Base-by-base conservation (phyloP, 1,140 invertebrate species). In the Laodelphax striatellus region DNA sequence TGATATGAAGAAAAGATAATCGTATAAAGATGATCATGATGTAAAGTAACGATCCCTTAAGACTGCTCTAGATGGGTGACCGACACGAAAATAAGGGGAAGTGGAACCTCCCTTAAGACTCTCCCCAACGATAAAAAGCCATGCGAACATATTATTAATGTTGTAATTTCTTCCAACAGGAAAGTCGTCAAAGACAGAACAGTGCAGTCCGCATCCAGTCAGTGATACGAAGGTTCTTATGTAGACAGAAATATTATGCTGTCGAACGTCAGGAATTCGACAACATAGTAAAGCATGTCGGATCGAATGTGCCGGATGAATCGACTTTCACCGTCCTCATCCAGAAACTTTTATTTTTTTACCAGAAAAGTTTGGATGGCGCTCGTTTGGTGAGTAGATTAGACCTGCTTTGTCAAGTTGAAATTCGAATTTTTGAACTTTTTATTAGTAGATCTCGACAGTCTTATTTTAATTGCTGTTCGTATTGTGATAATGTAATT, bases 141-240 rank as follows among this genome's bases (percentile, higher is more conserved):
- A n/a, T n/a, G n/a, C n/a, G n/a, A n/a, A n/a, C n/a, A n/a, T n/a
- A n/a, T n/a, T n/a, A n/a, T n/a, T n/a, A n/a, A n/a, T n/a, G n/a
- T n/a, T 38, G 34, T 13, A 38, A 38, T 60, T 61, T 54, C 69
- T 65, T 73, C n/a, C n/a, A n/a, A 16, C 70, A 90, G 79, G 79
- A 88, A 71, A 78, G 85, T 65, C 75, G 91, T 65, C 73, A 80
- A 69, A 78, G 80, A 69, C 70, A 82, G 64, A 79, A 82, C 58
- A 85, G 86, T 69, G 79, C 86, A 28, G 74, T 86, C 65, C 85
- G 82, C 72, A 86, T 93, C 57, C 89, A 92, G 70, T 84, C 88
- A 1, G 83, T 82, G 71, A 81, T 85, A n/a, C 77, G 91, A 62
- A 86, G 90, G 62, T 92, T 84, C 66, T 71, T 86, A 14, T 76